phyloP scores from a whole-genome alignment of 1,140 invertebrate genomes.

The Thalassaphorura encarpata region DNA sequence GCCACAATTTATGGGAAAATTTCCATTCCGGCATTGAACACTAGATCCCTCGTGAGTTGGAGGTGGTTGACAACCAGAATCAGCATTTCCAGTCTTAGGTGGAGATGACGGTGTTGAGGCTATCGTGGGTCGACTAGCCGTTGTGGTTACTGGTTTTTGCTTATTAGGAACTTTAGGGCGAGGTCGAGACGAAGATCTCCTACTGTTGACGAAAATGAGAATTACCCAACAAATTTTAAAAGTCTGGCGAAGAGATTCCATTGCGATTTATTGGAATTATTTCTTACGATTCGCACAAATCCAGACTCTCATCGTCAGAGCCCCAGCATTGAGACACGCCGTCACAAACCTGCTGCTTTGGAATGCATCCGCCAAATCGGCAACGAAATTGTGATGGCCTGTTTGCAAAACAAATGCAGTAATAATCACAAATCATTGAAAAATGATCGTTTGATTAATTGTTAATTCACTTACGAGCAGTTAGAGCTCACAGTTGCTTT shows the following conservation, averaged over 20 bases:
- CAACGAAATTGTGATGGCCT: slow-evolving; percentile 4
- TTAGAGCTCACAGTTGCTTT: neutral
- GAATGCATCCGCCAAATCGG: slow-evolving; percentile 14
- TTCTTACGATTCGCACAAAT: no score
- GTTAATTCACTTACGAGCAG: no score
- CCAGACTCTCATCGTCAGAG: slow-evolving; percentile 4
- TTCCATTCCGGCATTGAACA: no score
- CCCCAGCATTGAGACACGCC: slow-evolving; percentile 12
- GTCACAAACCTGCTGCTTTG: slow-evolving; percentile 4
- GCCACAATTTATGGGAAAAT: no score
- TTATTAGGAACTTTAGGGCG: neutral
- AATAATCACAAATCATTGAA: neutral
- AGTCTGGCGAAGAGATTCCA: neutral
- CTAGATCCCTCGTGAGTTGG: no score
- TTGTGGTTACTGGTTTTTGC: neutral
- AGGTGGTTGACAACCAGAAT: no score
- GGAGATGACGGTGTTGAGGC: neutral
- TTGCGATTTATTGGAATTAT: neutral
- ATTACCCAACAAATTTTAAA: no score
- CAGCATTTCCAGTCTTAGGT: no score
- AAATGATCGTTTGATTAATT: no score
- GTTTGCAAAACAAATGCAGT: neutral
- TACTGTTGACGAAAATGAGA: no score
- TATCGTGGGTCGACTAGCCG: neutral
- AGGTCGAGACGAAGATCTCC: neutral